These are phyloP conservation scores for Agrochola lota DNA, from an alignment of 2,888 invertebrate genomes.

Conservation along the genomic window DNA sequence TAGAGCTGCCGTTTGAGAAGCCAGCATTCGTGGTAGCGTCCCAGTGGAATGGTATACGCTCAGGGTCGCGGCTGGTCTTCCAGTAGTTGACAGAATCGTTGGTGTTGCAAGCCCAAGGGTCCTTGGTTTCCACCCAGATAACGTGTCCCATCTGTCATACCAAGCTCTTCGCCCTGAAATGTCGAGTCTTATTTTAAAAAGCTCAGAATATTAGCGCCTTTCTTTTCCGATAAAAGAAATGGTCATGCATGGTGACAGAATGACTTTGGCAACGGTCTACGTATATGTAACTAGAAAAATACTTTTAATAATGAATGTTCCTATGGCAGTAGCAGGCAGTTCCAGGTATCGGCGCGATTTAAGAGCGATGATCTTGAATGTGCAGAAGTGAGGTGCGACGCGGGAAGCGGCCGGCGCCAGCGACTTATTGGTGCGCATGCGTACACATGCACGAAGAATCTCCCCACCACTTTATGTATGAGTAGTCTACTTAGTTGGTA, in stretches of 20 bases:
- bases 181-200: not conserved
- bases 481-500: not conserved
- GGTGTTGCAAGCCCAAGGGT: constrained; percentile 92
- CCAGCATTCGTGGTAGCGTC: constrained; percentile 86
- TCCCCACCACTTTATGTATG: no score
- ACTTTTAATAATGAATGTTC: not conserved
- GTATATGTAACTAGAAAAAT: not conserved
- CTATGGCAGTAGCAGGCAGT: no score
- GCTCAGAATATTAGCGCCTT: not conserved
- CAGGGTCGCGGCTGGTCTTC: constrained; percentile 91
- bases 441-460: no score
- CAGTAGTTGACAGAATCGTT: constrained; percentile 91
- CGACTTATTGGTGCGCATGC: no score
- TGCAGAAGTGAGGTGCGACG: no score
- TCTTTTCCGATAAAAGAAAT: not conserved
- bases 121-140: constrained; percentile 91
- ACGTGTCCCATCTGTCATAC: constrained; percentile 93
- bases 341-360: no score
- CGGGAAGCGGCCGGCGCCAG: no score
- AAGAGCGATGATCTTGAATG: no score
- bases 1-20: constrained; percentile 82
- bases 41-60: constrained; percentile 92
- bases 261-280: not conserved
- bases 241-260: not conserved
- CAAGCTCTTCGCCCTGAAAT: constrained; percentile 95